A percentile compares a stretch with the other conserved stretches of the same genome.
Conservation (phyloP, 2,113 vertebrate species). For the Pantherophis guttatus region DNA sequence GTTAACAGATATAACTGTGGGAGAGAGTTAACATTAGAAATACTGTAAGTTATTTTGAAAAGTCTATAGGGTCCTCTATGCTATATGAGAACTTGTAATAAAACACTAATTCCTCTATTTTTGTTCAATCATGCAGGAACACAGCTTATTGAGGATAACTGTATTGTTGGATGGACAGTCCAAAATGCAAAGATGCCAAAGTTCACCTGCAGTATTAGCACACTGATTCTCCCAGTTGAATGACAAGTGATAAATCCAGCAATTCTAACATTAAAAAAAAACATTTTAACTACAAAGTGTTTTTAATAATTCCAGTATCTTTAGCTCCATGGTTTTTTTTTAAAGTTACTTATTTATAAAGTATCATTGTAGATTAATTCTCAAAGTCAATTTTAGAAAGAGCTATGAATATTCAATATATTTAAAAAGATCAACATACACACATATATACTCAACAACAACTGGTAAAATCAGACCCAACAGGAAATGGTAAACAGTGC, state of each 20-base stretch:
- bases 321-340: neutral
- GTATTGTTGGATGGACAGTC: conserved; percentile 23
- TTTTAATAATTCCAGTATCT: neutral
- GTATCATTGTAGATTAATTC: neutral
- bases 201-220: conserved; percentile 27
- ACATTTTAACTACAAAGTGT: neutral
- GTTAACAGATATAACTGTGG: conserved; percentile 5
- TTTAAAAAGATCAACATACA: neutral
- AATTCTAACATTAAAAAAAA: conserved; percentile 15
- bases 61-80: neutral
- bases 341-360: neutral
- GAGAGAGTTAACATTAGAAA: neutral
- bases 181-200: conserved; percentile 31
- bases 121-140: conserved; percentile 8
- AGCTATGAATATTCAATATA: neutral
- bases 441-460: neutral
- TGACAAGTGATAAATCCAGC: conserved; percentile 26
- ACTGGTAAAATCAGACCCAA: neutral
- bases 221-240: conserved; percentile 4
- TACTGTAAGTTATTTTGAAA: neutral
- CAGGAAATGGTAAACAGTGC: neutral
- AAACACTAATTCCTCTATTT: neutral
- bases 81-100: neutral
- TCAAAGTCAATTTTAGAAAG: neutral
- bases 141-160: neutral